phyloP scores from a whole-genome alignment of 92 coral and sea anemone genomes.

The Montipora capitata region DNA sequence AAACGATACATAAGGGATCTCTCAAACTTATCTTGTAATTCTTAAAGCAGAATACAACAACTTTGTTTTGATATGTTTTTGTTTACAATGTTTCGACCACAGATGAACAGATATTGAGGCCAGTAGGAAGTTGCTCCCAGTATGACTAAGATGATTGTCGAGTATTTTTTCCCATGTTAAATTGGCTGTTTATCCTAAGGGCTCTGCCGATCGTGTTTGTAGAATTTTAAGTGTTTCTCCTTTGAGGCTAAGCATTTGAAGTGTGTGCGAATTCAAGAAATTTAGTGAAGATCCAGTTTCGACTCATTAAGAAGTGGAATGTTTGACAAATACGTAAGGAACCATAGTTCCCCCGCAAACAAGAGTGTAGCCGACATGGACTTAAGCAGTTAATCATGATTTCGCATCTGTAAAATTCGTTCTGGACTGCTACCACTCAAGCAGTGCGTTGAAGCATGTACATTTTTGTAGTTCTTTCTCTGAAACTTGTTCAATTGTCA shows the following conservation, averaged over 20 bases:
- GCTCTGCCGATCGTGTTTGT: background rate
- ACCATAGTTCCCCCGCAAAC: background rate
- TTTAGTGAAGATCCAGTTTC: background rate
- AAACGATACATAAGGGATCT: background rate
- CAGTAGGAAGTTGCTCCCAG: background rate
- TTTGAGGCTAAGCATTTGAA: constrained; percentile 1
- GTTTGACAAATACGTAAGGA: background rate
- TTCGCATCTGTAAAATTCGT: background rate
- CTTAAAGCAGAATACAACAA: background rate
- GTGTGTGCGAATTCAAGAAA: background rate
- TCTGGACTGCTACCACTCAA: constrained; percentile 4
- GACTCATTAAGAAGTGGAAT: background rate
- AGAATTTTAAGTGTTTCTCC: background rate
- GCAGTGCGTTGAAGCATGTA: background rate
- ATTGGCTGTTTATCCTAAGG: background rate
- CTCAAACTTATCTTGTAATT: background rate
- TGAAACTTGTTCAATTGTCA: background rate
- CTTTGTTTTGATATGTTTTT: constrained; percentile 8
- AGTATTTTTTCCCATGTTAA: background rate
- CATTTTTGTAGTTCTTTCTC: background rate
- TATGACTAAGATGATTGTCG: background rate
- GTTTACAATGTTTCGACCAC: constrained; percentile 14
- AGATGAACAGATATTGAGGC: constrained; percentile 6
- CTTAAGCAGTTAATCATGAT: background rate
- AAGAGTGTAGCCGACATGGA: background rate